These are phyloP conservation scores for Lasioglossum leucozonium DNA, from an alignment of 2,888 invertebrate genomes.

Conservation along the genomic window DNA sequence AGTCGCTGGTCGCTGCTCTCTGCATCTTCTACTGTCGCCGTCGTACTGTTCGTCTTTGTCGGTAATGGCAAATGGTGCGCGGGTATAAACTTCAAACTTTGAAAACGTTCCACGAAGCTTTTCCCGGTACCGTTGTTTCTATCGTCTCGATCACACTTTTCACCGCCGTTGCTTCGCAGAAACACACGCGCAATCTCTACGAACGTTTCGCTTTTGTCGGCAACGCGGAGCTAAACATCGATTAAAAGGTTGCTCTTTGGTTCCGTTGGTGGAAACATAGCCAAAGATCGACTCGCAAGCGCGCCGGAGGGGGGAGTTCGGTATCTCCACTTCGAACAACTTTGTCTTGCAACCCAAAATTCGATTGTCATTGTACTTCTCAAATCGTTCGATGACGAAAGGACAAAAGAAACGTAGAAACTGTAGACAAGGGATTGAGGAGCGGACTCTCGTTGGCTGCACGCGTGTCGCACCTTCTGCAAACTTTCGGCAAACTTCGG, in stretches of 20 bases:
- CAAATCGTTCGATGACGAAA: background rate
- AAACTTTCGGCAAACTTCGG: conserved; percentile 24
- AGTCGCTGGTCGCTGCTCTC: background rate
- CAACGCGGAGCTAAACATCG: background rate
- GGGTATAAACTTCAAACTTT: background rate
- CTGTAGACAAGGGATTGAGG: conserved; percentile 19
- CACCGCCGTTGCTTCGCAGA: background rate
- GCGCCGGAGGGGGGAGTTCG: background rate
- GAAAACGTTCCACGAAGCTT: background rate
- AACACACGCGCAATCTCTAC: background rate
- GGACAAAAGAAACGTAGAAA: background rate
- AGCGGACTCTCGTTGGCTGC: conserved; percentile 50
- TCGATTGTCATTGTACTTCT: background rate
- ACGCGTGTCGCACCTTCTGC: conserved; percentile 48
- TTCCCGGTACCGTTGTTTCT: background rate
- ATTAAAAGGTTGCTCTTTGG: background rate
- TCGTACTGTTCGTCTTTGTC: background rate
- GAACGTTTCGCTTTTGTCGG: background rate
- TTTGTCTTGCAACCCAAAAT: background rate
- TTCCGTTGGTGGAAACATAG: conserved; percentile 1
- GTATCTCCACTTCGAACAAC: conserved; percentile 9
- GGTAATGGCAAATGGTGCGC: background rate
- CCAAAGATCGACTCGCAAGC: background rate
- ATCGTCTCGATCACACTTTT: background rate
- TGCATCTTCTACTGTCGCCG: background rate